These are phyloP conservation scores for Drosophila kanekoi DNA, from an alignment of 2,888 invertebrate genomes.

Conservation along the genomic window DNA sequence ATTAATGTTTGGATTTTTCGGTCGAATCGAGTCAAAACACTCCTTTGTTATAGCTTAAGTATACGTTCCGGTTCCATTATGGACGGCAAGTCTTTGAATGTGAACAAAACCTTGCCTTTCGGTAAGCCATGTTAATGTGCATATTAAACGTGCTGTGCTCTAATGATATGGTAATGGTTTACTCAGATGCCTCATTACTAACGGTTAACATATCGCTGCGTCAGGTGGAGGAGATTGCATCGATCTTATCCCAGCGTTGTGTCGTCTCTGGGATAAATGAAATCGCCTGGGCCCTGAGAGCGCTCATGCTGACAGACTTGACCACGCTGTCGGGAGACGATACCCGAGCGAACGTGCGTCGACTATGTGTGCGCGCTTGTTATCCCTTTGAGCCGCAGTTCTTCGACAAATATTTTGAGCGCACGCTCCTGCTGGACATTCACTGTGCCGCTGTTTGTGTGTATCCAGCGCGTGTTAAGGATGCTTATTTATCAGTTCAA, in stretches of 20 bases:
- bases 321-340: slow-evolving; percentile 96
- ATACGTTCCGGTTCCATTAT: slow-evolving; percentile 15
- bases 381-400: slow-evolving; percentile 85
- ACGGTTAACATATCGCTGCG: slow-evolving; percentile 87
- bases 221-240: slow-evolving; percentile 87
- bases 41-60: neutral
- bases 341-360: slow-evolving; percentile 90
- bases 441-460: slow-evolving; percentile 97
- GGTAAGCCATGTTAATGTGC: slow-evolving; percentile 57
- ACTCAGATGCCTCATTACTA: slow-evolving; percentile 66
- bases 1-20: no score
- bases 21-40: no score
- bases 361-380: slow-evolving; percentile 90
- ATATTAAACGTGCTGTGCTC: neutral
- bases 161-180: neutral
- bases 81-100: slow-evolving; percentile 55
- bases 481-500: slow-evolving; percentile 88
- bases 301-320: slow-evolving; percentile 95
- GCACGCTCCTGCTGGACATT: slow-evolving; percentile 81
- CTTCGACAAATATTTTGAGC: slow-evolving; percentile 71
- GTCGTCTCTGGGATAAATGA: slow-evolving; percentile 85
- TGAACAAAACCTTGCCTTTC: slow-evolving; percentile 78
- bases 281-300: slow-evolving; percentile 92
- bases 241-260: slow-evolving; percentile 84
- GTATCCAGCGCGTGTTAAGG: slow-evolving; percentile 93